Base-by-base conservation (phyloP, 2,888 invertebrate species). In the Pristionchus maxplancki region DNA sequence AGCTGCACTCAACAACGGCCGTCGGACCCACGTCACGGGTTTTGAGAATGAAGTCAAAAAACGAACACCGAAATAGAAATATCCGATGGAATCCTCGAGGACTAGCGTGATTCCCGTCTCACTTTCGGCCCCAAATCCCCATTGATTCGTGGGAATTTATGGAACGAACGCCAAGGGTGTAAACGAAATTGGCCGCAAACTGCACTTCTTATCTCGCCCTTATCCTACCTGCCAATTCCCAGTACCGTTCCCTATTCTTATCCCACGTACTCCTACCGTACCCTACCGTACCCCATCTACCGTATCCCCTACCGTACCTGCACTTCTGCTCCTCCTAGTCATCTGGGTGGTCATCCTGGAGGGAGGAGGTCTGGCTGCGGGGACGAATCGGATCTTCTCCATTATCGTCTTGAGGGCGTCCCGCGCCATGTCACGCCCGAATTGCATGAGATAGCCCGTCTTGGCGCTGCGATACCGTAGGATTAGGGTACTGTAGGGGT, bases 401-500 rank as follows among this genome's bases (percentile, higher is more conserved):
- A 53, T 62, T 13, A 84, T 84, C 62, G 58, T 58, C 40, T 84
- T 84, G 58, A 58, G 28, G 24, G 58, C 58, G 37, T 84, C 83
- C 28, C 82, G 48, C 31, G 82, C 82, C 31, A 82, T 24, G 28
- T 82, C 82, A 58, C 83, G 83, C 20, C 53, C 50, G 83, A 84
- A 84, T 34, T 84, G 83, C 83, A 84, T 84, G 9, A 24, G n/a
- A 44, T 50, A 24, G n/a, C 34, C n/a, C 50, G 37, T 71, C 58
- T 58, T 58, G 58, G 58, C 58, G n/a, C 58, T 58, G 58, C n/a
- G 6, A 58, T 53, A 53, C 17, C 11, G 53, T 53, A 17, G 53
- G 11, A 6, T 28, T 6, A 64, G 31, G n/a, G n/a, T 58, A 58
- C n/a, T 28, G 31, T 28, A 71, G n/a, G 8, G n/a, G 31, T 9